Percentiles rank a stretch among this genome's conserved stretches.
These are phyloP conservation scores for Drosophila basisetae DNA, from an alignment of 2,888 invertebrate genomes.

Conservation along the genomic window DNA sequence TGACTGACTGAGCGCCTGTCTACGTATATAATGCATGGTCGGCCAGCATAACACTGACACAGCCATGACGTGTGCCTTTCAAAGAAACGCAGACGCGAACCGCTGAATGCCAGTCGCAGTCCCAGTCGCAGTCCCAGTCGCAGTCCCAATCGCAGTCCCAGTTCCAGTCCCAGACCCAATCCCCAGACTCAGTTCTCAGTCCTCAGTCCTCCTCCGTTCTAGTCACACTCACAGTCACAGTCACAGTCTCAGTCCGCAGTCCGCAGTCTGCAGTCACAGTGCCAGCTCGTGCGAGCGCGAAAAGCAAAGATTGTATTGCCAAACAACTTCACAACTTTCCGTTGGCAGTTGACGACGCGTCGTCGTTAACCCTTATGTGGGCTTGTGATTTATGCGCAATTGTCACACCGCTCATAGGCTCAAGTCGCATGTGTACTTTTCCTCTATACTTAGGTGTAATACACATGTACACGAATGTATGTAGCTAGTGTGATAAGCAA, in stretches of 20 bases:
- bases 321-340: constrained; percentile 62
- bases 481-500: background rate
- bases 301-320: constrained; percentile 67
- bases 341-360: constrained; percentile 46
- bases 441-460: background rate
- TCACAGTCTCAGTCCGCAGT: background rate
- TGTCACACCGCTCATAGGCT: constrained; percentile 38
- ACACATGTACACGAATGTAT: background rate
- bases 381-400: constrained; percentile 55
- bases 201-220: background rate
- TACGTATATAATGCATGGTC: constrained; percentile 58
- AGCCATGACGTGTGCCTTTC: constrained; percentile 73
- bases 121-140: background rate
- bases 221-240: constrained; percentile 1
- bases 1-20: constrained; percentile 61
- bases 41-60: constrained; percentile 70
- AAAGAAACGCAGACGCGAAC: constrained; percentile 67
- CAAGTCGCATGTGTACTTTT: background rate
- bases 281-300: constrained; percentile 15
- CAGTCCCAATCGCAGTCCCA: background rate
- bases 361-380: constrained; percentile 59
- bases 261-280: background rate
- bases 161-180: background rate
- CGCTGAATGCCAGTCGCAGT: constrained; percentile 54
- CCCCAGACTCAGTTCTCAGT: constrained; percentile 5